Evolutionary conservation across 2,113 vertebrate genomes (phyloP), one percentile per base, ranked within the genome.

Genomic region (Equus quagga): DNA sequence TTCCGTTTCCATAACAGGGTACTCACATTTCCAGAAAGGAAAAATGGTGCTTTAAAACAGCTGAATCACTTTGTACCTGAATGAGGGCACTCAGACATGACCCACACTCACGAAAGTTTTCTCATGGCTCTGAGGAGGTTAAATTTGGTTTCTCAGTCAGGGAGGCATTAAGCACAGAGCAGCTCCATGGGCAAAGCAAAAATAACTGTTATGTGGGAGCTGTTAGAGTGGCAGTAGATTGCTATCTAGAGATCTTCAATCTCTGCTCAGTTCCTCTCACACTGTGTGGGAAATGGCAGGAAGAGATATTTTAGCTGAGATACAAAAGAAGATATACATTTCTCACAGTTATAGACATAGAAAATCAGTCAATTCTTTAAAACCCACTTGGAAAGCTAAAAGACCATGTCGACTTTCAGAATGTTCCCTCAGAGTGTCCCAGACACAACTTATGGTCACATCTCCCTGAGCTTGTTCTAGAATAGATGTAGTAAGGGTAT

Each of bases 321-420:
- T 87, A 79, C 51, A 58, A 64, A 96, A 83, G 81, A 91, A 91
- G 8, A 85, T 83, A 62, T 6, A 73, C 2, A 72, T 79, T 92
- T 94, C n/a, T 91, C 24, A 76, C 13, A 92, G 18, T 69, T 91
- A 79, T 69, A 95, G 23, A 46, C 7, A 75, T 56, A 60, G 21
- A 93, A 89, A 93, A 83, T 19, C 18, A 84, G 44, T 87, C 46
- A 31, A 44, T 75, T 76, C 24, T 72, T 90, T 91, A 95, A 97
- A 92, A 69, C 0, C 2, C 4, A 8, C 28, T n/a, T 67, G 51
- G 54, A 67, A 92, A 94, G 15, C 23, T 92, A 23, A 80, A 64
- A 93, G 46, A 92, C 31, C 36, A 92, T 12, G 87, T 89, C 0
- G 0, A 54, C 41, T 93, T 86, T 90, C 33, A 3, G 87, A 93